Base-by-base conservation (phyloP, 1,140 invertebrate species). In the Steinernema khuongi region DNA sequence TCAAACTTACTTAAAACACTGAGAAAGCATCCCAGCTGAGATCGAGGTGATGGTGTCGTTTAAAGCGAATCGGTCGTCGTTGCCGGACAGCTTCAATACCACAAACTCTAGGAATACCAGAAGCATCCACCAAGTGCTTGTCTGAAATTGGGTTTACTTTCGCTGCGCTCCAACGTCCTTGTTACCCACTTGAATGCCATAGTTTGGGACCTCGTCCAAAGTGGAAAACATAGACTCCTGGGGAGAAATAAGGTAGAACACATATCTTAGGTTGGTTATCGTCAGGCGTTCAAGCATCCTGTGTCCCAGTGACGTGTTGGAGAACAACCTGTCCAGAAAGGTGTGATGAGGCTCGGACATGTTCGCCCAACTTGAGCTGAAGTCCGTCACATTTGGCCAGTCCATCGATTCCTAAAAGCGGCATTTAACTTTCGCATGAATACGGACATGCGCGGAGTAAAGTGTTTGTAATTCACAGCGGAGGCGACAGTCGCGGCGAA, bases 31-130 rank as follows among this genome's bases (percentile, higher is more conserved):
- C 67, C 83, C 83, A 17, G 82, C 83, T 67, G 69, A 84, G 19
- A 85, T 74, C 19, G 81, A 85, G 18, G 81, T 84, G 32, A 84
- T 83, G 17, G 83, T 75, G 68, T 84, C 83, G 71, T 84, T 85
- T 18, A 84, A 31, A 18, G 83, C 82, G 60, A 81, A 84, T 66
- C 83, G 68, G 44, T 84, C 82, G 19, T 81, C 81, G 74, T 85
- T 79, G 14, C 80, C 77, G 29, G 31, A 68, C 19, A 84, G 41
- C 14, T 73, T 72, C 26, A 85, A 73, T 19, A 85, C 68, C n/a
- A 77, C 30, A 70, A 84, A 85, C 70, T 84, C 83, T 1, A 81
- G 26, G 29, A 85, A 79, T 22, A 84, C 72, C 28, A 84, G 72
- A 7, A 74, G 75, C 71, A 85, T 41, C 83, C 83, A 84, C 83